Percentiles rank a stretch among this genome's conserved stretches.
Evolutionary conservation across 2,888 invertebrate genomes (phyloP).

Genomic region (Oithona nana): DNA sequence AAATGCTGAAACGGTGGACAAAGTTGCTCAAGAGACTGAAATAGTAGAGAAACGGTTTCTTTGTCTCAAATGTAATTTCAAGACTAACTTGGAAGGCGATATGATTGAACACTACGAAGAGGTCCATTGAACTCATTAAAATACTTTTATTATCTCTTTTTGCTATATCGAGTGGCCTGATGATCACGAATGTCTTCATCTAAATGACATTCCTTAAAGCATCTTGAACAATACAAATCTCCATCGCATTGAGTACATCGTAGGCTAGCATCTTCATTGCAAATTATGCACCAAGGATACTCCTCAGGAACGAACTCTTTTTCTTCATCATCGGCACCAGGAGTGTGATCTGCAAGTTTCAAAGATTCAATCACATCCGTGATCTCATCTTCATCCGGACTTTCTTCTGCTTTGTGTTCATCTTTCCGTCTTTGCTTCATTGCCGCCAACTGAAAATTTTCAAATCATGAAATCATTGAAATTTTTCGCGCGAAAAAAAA

Average conservation of each 20-base stretch:
- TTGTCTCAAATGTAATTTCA: too few species aligned
- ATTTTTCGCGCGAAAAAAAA: too few species aligned
- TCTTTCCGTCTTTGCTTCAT: not conserved
- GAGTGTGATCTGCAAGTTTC: not conserved
- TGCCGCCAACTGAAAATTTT: not conserved
- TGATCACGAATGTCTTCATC: slow-evolving; percentile 21
- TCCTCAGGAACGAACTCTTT: slow-evolving; percentile 28
- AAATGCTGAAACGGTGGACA: too few species aligned
- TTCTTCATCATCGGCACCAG: not conserved
- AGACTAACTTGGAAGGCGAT: too few species aligned
- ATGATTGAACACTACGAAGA: too few species aligned
- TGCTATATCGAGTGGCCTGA: too few species aligned
- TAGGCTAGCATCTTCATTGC: slow-evolving; percentile 54
- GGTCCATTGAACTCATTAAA: too few species aligned
- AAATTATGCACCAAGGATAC: slow-evolving; percentile 64
- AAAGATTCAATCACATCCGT: not conserved
- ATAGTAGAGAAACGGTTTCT: too few species aligned
- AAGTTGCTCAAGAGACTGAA: too few species aligned
- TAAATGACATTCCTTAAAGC: slow-evolving; percentile 50
- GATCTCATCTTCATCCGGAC: not conserved
- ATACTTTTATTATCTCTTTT: too few species aligned
- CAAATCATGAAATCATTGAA: too few species aligned
- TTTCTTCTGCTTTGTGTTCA: not conserved
- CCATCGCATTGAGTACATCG: slow-evolving; percentile 55
- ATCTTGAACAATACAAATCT: slow-evolving; percentile 57